A percentile compares a stretch with the other conserved stretches of the same genome.
These are phyloP conservation scores for Odiellus spinosus DNA, from an alignment of 2,888 invertebrate genomes.

Conservation along the genomic window DNA sequence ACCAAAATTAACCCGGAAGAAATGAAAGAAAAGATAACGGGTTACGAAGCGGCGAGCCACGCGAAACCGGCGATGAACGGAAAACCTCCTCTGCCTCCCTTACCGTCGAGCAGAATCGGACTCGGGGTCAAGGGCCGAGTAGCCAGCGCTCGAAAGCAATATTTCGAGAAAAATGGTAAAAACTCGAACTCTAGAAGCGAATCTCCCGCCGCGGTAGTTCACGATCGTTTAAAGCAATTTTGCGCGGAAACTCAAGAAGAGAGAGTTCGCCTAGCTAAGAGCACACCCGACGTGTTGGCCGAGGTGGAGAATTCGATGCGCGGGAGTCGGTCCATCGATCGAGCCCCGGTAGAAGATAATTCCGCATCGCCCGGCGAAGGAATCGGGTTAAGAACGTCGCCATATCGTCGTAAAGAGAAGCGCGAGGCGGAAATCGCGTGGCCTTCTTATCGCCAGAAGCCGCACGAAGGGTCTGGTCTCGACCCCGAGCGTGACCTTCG, in stretches of 20 bases:
- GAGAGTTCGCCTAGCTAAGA: slow-evolving; percentile 14
- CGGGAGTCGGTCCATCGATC: slow-evolving; percentile 13
- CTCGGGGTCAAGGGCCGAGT: slow-evolving; percentile 8
- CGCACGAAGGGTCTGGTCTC: slow-evolving; percentile 3
- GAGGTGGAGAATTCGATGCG: slow-evolving; percentile 17
- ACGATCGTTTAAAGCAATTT: slow-evolving; percentile 12
- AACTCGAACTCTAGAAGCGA: background rate
- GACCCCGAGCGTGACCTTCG: slow-evolving; percentile 1
- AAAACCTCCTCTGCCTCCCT: slow-evolving; percentile 11
- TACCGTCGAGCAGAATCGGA: slow-evolving; percentile 1
- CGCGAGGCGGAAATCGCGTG: slow-evolving; percentile 12
- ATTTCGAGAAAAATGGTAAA: slow-evolving; percentile 8
- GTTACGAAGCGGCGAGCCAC: slow-evolving; percentile 7
- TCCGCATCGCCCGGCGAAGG: slow-evolving; percentile 2
- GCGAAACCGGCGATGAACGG: slow-evolving; percentile 5
- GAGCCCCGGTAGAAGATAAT: background rate
- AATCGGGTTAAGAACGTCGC: slow-evolving; percentile 3
- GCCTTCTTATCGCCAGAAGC: slow-evolving; percentile 11
- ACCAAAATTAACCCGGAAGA: no score
- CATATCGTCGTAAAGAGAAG: slow-evolving; percentile 2
- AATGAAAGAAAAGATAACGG: slow-evolving; percentile 11
- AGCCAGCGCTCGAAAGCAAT: slow-evolving; percentile 12
- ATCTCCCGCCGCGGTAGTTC: background rate
- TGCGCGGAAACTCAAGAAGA: slow-evolving; percentile 13
- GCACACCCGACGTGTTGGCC: slow-evolving; percentile 16